phyloP scores from a whole-genome alignment of 2,797 vertebrate species.

The Rhabdophis nuchalis region DNA sequence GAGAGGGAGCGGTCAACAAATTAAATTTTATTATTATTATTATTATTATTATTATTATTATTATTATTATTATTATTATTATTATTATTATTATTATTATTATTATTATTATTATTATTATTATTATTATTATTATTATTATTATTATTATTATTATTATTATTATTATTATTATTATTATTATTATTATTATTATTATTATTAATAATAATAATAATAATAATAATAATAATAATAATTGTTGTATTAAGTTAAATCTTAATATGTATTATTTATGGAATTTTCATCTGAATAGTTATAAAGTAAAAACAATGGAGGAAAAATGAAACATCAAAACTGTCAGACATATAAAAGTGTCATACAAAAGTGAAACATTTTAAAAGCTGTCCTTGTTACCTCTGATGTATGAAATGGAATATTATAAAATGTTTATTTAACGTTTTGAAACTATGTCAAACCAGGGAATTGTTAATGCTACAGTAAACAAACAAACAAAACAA shows the following conservation, averaged over 20 bases:
- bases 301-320: background rate
- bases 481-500: background rate
- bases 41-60: too few relatives aligned
- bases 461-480: background rate
- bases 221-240: too few relatives aligned
- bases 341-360: background rate
- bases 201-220: too few relatives aligned
- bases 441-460: background rate
- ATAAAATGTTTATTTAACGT: background rate
- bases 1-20: too few relatives aligned
- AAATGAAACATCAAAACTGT: background rate
- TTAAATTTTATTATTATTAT: too few relatives aligned
- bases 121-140: too few relatives aligned
- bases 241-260: background rate
- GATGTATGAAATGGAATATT: background rate
- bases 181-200: too few relatives aligned
- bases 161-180: too few relatives aligned
- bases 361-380: background rate
- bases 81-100: too few relatives aligned
- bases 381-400: background rate
- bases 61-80: too few relatives aligned
- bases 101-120: too few relatives aligned
- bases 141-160: too few relatives aligned
- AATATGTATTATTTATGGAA: background rate
- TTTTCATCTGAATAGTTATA: background rate